Evolutionary conservation across 2,888 invertebrate genomes (phyloP).

Genomic region (Spatulosminthurus flaviceps): DNA sequence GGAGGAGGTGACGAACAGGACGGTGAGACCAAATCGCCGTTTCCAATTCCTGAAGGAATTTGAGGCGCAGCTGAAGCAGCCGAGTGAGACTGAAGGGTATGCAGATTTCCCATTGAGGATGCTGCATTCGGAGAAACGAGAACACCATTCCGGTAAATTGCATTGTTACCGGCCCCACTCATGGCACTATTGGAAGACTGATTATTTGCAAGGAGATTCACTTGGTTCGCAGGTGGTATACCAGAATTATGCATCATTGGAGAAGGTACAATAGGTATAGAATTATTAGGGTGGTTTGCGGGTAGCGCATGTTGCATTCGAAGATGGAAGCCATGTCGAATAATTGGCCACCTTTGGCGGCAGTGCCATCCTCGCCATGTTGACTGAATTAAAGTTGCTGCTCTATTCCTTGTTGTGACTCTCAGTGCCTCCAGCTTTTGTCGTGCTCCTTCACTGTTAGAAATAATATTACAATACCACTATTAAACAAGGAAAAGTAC

Average conservation of each 20-base stretch:
- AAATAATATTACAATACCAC: constrained; percentile 7
- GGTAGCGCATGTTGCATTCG: constrained; percentile 38
- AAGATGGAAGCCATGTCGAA: constrained; percentile 51
- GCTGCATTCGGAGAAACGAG: constrained; percentile 32
- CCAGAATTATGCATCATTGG: constrained; percentile 22
- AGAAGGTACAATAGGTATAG: background rate
- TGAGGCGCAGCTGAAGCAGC: background rate
- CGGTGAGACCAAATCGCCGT: background rate
- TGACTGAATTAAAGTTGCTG: constrained; percentile 83
- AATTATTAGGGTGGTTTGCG: background rate
- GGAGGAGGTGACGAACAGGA: constrained; percentile 43
- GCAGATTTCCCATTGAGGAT: constrained; percentile 31
- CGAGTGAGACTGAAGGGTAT: constrained; percentile 27
- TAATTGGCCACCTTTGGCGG: constrained; percentile 33
- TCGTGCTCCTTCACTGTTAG: constrained; percentile 83
- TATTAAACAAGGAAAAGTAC: background rate
- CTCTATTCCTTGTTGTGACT: constrained; percentile 78
- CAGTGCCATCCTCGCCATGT: constrained; percentile 80
- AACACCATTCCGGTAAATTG: constrained; percentile 39
- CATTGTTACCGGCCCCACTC: constrained; percentile 6
- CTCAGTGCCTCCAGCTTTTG: constrained; percentile 88
- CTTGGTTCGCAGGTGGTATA: constrained; percentile 14
- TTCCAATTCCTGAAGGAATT: background rate
- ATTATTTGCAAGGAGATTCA: background rate
- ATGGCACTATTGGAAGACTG: background rate